A percentile compares a stretch with the other conserved stretches of the same genome.
Evolutionary conservation across 2,797 vertebrate genomes (phyloP).

Genomic region (Pseudopleuronectes americanus): DNA sequence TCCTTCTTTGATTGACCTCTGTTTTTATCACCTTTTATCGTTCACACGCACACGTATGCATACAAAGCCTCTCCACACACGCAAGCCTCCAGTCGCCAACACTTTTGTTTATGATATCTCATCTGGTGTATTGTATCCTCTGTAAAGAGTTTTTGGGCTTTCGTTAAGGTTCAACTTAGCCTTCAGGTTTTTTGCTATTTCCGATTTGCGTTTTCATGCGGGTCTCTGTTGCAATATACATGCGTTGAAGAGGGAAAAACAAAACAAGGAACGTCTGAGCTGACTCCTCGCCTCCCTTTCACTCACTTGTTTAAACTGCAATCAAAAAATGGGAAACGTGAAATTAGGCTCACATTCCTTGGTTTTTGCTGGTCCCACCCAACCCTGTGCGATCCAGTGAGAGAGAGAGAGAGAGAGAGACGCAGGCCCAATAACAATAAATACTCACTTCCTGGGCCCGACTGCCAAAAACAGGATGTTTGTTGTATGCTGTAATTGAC

Average conservation of each 20-base stretch:
- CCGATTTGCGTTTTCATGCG: constrained; percentile 39
- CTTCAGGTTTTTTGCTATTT: constrained; percentile 53
- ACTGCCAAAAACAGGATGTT: constrained; percentile 85
- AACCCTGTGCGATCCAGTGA: constrained; percentile 63
- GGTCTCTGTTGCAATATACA: constrained; percentile 14
- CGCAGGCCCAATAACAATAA: constrained; percentile 82
- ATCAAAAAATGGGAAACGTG: constrained; percentile 81
- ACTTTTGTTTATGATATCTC: constrained; percentile 60
- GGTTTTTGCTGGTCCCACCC: constrained; percentile 61
- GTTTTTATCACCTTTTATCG: constrained; percentile 49
- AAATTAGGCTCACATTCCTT: constrained; percentile 82
- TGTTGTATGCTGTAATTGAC: constrained; percentile 84
- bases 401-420: constrained; percentile 35
- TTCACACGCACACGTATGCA: constrained; percentile 32
- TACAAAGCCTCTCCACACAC: constrained; percentile 11
- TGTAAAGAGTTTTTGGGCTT: constrained; percentile 20
- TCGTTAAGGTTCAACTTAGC: constrained; percentile 41
- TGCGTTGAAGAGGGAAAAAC: constrained; percentile 15
- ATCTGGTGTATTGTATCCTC: constrained; percentile 54
- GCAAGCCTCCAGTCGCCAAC: constrained; percentile 4
- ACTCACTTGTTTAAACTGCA: constrained; percentile 78
- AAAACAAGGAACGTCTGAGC: constrained; percentile 7
- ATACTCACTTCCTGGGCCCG: constrained; percentile 78
- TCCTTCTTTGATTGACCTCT: constrained; percentile 51
- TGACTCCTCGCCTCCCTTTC: constrained; percentile 50